Conservation (phyloP, 2,113 vertebrate genomes). For the Daubentonia madagascariensis region DNA sequence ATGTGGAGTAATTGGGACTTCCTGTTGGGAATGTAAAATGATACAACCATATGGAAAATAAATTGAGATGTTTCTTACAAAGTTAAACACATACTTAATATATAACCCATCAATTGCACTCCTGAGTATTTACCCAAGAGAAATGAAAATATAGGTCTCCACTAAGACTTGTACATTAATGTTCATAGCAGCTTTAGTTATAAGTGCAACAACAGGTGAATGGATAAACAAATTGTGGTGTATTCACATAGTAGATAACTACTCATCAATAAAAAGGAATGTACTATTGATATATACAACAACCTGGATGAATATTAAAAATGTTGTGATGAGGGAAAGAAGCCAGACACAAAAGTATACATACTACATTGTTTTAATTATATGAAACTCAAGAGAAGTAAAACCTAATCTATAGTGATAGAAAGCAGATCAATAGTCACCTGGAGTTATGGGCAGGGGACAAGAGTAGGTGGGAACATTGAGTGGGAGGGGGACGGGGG, state of each 20-base stretch:
- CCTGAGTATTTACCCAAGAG: background rate
- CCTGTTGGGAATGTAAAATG: background rate
- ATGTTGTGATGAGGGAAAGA: background rate
- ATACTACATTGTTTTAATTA: background rate
- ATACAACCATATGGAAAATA: background rate
- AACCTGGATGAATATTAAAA: background rate
- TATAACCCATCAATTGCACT: background rate
- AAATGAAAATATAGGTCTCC: background rate
- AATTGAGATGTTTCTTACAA: background rate
- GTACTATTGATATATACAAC: background rate
- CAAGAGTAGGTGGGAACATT: background rate
- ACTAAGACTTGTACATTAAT: background rate
- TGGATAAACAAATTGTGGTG: background rate
- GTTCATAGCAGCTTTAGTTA: background rate
- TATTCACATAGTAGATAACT: background rate
- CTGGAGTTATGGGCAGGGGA: background rate
- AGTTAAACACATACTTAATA: background rate
- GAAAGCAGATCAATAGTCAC: background rate
- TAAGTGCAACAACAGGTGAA: background rate
- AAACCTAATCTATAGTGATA: background rate
- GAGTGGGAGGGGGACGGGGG: background rate
- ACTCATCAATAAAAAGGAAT: background rate
- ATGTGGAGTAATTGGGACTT: background rate
- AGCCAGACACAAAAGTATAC: background rate
- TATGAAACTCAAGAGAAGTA: background rate